phyloP scores from a whole-genome alignment of 2,113 vertebrate genomes.

The Corvus moneduloides region DNA sequence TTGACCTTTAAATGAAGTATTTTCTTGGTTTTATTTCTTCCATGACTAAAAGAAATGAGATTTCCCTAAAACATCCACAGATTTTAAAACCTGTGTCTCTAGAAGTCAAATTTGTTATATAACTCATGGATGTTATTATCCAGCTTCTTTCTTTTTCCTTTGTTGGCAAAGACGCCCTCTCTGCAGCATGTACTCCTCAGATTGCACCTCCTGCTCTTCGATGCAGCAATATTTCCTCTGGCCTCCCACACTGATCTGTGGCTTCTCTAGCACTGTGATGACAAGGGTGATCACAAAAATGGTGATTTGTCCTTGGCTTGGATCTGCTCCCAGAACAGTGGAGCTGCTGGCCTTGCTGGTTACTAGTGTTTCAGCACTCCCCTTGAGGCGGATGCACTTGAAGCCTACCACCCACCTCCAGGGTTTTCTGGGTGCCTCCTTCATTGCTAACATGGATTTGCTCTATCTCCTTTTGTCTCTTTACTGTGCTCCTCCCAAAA shows the following conservation, averaged over 20 bases:
- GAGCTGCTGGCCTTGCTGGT: not conserved
- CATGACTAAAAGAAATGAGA: not conserved
- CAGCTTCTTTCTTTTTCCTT: not conserved
- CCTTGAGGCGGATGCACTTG: not conserved
- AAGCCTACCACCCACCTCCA: not conserved
- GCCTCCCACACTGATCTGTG: not conserved
- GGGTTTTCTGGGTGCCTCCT: not conserved
- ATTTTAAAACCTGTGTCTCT: not conserved
- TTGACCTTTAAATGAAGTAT: not conserved
- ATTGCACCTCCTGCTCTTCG: fast-evolving
- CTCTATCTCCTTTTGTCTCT: not conserved
- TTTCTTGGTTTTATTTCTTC: not conserved
- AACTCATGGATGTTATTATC: not conserved
- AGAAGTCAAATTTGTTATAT: not conserved
- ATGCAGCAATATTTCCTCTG: not conserved
- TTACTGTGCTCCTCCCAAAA: not conserved
- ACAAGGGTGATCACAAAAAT: fast-evolving
- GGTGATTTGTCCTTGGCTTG: not conserved
- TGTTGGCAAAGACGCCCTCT: not conserved
- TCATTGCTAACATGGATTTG: not conserved
- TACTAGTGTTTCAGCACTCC: not conserved
- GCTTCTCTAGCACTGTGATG: not conserved
- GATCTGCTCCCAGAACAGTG: not conserved
- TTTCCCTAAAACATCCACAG: not conserved
- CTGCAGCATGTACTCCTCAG: not conserved